phyloP scores from a whole-genome alignment of 2,797 vertebrate genomes.

The Brachyrhaphis roseni region DNA sequence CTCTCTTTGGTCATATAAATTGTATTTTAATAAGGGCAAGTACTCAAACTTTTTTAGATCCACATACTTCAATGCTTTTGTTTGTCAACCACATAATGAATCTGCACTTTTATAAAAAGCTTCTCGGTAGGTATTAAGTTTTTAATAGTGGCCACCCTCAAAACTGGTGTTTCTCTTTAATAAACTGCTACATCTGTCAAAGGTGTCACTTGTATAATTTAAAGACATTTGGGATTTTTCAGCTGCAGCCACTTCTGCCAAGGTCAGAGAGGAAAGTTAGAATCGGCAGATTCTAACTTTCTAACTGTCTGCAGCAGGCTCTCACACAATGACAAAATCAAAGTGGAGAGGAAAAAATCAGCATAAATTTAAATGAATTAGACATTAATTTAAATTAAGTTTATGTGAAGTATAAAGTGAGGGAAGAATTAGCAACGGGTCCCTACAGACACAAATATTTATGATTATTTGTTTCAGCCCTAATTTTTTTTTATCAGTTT shows the following conservation, averaged over 20 bases:
- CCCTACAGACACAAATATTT: not conserved
- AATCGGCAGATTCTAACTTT: not conserved
- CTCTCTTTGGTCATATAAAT: not conserved
- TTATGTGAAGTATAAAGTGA: not conserved
- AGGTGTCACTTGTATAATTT: not conserved
- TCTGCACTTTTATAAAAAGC: not conserved
- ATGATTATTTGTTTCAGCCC: no score
- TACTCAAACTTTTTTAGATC: not conserved
- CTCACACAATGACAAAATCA: not conserved
- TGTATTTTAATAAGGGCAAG: not conserved
- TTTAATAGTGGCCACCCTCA: not conserved
- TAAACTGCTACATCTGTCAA: not conserved
- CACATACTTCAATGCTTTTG: not conserved
- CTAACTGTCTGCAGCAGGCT: not conserved
- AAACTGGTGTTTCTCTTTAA: not conserved
- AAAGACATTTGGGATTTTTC: not conserved
- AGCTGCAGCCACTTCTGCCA: not conserved
- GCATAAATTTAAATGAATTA: not conserved
- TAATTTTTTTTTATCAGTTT: no score
- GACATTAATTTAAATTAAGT: not conserved
- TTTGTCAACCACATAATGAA: not conserved
- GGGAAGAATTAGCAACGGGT: not conserved
- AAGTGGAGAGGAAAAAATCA: not conserved
- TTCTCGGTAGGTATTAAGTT: not conserved
- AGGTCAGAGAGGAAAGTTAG: not conserved